phyloP scores from a whole-genome alignment of 1,140 invertebrate species.

The Achatina immaculata region DNA sequence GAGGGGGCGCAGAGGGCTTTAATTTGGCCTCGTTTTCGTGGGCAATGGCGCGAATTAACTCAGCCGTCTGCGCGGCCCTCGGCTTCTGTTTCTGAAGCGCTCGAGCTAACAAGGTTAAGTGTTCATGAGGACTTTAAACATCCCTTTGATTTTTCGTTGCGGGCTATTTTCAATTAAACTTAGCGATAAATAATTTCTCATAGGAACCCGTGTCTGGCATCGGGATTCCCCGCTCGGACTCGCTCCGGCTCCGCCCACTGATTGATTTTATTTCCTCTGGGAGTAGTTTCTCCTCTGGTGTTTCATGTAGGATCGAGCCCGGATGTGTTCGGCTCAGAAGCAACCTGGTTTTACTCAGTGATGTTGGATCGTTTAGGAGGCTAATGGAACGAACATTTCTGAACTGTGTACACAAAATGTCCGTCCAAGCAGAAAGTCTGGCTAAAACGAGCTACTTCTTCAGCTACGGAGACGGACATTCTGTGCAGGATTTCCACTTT shows the following conservation, averaged over 20 bases:
- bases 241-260: conserved; percentile 21
- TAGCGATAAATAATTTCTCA: conserved; percentile 35
- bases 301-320: neutral
- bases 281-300: neutral
- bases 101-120: conserved; percentile 29
- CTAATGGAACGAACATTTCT: neutral
- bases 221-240: conserved; percentile 14
- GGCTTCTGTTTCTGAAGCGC: conserved; percentile 31
- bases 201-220: conserved; percentile 25
- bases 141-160: conserved; percentile 35
- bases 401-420: neutral
- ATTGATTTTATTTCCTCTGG: conserved; percentile 32
- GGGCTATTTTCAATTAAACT: conserved; percentile 36
- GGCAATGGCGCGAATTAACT: conserved; percentile 37
- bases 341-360: neutral
- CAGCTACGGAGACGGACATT: neutral
- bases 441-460: neutral
- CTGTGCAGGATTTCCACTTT: neutral
- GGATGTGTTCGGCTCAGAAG: neutral
- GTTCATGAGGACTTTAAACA: conserved; percentile 33
- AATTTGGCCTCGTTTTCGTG: conserved; percentile 37
- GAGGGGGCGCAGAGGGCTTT: conserved; percentile 21
- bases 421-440: neutral
- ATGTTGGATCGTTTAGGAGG: neutral
- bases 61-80: conserved; percentile 29